Conservation (phyloP, 2,113 vertebrate species). For the Hemicordylus capensis region DNA sequence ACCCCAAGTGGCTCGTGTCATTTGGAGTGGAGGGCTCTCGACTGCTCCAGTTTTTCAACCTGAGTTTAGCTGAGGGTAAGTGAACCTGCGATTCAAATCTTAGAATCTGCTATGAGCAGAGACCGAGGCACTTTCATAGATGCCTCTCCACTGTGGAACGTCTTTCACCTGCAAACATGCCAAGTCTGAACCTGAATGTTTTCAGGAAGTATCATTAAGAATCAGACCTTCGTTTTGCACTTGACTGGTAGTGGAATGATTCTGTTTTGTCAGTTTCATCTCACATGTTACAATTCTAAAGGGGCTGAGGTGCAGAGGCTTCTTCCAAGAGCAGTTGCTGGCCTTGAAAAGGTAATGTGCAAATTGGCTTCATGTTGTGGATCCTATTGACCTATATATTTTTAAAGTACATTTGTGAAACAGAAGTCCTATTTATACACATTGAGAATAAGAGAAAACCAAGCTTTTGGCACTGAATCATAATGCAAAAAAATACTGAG, state of each 20-base stretch:
- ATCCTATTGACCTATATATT: neutral
- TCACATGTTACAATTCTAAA: neutral
- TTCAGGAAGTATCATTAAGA: neutral
- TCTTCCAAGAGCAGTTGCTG: neutral
- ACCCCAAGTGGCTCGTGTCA: too few species aligned
- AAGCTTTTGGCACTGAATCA: neutral
- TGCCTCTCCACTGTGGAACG: neutral
- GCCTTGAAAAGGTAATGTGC: neutral
- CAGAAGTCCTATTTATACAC: neutral
- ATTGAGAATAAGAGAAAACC: constrained; percentile 23
- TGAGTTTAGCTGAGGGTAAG: too few species aligned
- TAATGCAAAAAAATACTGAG: constrained; percentile 7
- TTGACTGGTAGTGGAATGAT: neutral
- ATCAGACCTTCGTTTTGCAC: neutral
- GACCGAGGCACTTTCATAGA: neutral
- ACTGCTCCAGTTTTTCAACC: too few species aligned
- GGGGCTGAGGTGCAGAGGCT: too few species aligned
- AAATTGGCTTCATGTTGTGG: neutral
- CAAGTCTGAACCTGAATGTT: neutral
- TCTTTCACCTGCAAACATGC: neutral
- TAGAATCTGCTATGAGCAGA: too few species aligned
- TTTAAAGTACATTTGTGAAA: constrained; percentile 3
- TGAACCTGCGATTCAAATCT: too few species aligned
- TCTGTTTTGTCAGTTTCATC: neutral
- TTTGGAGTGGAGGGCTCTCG: too few species aligned